Evolutionary conservation across 2,113 vertebrate genomes (phyloP).

Genomic region (Pteropus alecto): DNA sequence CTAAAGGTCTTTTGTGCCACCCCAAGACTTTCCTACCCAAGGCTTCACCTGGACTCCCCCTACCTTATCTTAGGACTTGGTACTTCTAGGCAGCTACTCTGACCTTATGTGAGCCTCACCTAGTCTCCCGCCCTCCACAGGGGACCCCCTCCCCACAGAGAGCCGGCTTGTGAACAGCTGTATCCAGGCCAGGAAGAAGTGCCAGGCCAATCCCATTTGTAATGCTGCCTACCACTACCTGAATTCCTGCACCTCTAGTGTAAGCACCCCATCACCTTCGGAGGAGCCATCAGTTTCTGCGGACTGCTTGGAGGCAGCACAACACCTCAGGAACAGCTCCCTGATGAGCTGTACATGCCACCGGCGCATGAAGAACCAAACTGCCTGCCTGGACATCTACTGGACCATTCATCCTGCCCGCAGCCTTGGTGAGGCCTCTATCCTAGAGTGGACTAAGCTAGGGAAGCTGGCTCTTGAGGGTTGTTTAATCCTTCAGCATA

Average conservation of each 20-base stretch:
- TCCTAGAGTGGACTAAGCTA: background rate
- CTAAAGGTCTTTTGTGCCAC: background rate
- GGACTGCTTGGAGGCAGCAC: constrained; percentile 88
- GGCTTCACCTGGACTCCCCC: background rate
- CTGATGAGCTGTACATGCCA: constrained; percentile 91
- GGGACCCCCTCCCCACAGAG: constrained; percentile 66
- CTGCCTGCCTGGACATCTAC: constrained; percentile 90
- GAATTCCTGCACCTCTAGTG: constrained; percentile 84
- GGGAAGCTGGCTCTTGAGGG: background rate
- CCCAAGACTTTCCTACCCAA: background rate
- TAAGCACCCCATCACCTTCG: constrained; percentile 75
- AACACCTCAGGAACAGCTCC: constrained; percentile 85
- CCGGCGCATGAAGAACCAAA: constrained; percentile 89
- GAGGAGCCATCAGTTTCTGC: constrained; percentile 76
- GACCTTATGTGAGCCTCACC: constrained; percentile 9
- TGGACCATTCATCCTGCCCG: constrained; percentile 88
- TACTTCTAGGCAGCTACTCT: background rate
- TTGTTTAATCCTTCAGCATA: background rate
- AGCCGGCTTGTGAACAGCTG: constrained; percentile 79
- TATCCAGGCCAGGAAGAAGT: constrained; percentile 86
- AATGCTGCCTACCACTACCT: constrained; percentile 85
- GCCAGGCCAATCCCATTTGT: constrained; percentile 86
- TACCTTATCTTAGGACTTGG: background rate
- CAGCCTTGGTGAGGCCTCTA: constrained; percentile 86
- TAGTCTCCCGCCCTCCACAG: constrained; percentile 59